Evolutionary conservation across 2,113 vertebrate genomes (phyloP).

Genomic region (Lepidothrix coronata): DNA sequence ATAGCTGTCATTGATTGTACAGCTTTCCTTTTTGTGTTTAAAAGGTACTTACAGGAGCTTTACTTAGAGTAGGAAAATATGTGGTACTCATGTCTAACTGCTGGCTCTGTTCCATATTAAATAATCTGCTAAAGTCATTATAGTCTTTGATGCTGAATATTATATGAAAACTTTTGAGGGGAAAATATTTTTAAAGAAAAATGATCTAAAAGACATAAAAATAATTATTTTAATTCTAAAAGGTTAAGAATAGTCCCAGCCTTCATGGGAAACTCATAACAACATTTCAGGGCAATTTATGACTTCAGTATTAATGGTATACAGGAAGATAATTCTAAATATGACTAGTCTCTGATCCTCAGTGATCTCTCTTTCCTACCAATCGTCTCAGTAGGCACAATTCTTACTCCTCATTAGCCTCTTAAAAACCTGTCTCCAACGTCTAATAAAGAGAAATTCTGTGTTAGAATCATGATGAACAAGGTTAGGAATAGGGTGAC

Average conservation of each 20-base stretch:
- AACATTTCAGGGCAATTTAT: background rate
- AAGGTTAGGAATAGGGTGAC: background rate
- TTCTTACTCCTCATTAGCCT: background rate
- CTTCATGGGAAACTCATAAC: background rate
- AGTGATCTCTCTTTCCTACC: background rate
- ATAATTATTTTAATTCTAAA: background rate
- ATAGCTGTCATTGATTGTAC: background rate
- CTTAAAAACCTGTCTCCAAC: background rate
- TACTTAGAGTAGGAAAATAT: conserved; percentile 54
- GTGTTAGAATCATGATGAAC: background rate
- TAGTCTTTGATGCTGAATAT: conserved; percentile 37
- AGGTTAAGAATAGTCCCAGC: background rate
- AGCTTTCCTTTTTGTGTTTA: conserved; percentile 5
- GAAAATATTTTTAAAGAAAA: background rate
- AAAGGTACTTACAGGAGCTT: conserved; percentile 21
- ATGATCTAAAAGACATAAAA: background rate
- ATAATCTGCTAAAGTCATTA: conserved; percentile 71
- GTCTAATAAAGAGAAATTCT: background rate
- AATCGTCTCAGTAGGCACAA: background rate
- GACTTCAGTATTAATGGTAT: background rate
- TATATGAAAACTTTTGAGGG: background rate
- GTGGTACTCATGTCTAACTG: conserved; percentile 30
- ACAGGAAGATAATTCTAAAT: background rate
- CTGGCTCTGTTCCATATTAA: conserved; percentile 62
- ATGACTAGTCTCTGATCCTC: background rate